Base-by-base conservation (phyloP, 1,140 invertebrate genomes). In the Neotoxoptera formosana region DNA sequence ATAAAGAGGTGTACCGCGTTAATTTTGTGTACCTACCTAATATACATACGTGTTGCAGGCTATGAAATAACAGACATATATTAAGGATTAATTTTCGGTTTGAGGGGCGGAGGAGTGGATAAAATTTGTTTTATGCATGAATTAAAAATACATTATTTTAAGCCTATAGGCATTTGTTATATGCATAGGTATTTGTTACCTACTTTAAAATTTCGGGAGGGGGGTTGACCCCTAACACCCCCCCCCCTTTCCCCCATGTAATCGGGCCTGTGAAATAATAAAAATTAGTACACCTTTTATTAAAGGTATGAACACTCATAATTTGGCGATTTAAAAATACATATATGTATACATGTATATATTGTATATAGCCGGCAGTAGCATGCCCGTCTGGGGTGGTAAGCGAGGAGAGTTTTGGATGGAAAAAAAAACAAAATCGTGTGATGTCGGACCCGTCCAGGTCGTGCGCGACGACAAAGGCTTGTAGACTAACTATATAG, bases 281-380 rank as follows among this genome's bases (percentile, higher is more conserved):
- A 76, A n/a, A 17, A 76, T 76, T 76, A 14, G n/a, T 76, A 76
- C 60, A 30, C 30, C 60, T 76, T 41, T 14, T 76, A n/a, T 76
- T 76, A 76, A 76, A 76, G n/a, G 30, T 76, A n/a, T 76, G 9
- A 76, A 76, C 60, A 17, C 60, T 14, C 60, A 76, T 76, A 76
- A 76, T 76, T 76, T 76, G 60, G 60, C 60, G 60, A 21, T 76
- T 76, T 76, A 76, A 76, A 76, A 76, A 76, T 30, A 76, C 60
- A 76, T 76, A n/a, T 76, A n/a, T n/a, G n/a, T n/a, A n/a, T n/a
- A n/a, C n/a, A n/a, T n/a, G n/a, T n/a, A n/a, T n/a, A n/a, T n/a
- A n/a, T n/a, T n/a, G n/a, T n/a, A n/a, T 76, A 76, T 76, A 76
- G 60, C 14, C n/a, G 11, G 60, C 4, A n/a, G 30, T 76, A 4